phyloP scores from a whole-genome alignment of 2,888 invertebrate genomes.

The Patella caerulea region DNA sequence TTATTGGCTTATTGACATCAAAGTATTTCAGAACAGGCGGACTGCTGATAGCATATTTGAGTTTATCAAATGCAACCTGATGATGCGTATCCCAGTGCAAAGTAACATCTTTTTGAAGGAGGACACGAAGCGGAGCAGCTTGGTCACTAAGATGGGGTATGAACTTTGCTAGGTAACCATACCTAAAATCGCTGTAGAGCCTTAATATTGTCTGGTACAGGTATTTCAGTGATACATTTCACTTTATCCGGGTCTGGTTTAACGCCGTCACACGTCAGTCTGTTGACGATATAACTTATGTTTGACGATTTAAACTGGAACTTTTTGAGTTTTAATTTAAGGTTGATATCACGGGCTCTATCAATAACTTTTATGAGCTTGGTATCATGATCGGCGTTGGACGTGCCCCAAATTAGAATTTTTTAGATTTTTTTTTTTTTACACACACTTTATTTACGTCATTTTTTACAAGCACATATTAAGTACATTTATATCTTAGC shows the following conservation, averaged over 20 bases:
- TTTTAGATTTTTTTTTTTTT: background rate
- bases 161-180: slow-evolving; percentile 14
- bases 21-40: no score
- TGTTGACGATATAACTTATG: background rate
- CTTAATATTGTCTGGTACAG: no score
- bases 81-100: no score
- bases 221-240: background rate
- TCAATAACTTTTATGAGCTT: background rate
- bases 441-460: no score
- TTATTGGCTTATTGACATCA: background rate
- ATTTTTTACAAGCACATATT: no score
- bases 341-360: background rate
- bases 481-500: no score
- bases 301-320: background rate
- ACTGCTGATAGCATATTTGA: slow-evolving; percentile 20
- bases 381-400: background rate
- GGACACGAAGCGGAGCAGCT: slow-evolving; percentile 22
- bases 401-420: background rate
- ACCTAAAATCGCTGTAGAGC: no score
- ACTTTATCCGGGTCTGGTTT: background rate
- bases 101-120: slow-evolving; percentile 34
- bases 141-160: slow-evolving; percentile 16
- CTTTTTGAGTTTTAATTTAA: background rate
- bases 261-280: background rate
- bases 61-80: slow-evolving; percentile 16